phyloP scores from a whole-genome alignment of 2,888 invertebrate species.

The Scaeva pyrastri region DNA sequence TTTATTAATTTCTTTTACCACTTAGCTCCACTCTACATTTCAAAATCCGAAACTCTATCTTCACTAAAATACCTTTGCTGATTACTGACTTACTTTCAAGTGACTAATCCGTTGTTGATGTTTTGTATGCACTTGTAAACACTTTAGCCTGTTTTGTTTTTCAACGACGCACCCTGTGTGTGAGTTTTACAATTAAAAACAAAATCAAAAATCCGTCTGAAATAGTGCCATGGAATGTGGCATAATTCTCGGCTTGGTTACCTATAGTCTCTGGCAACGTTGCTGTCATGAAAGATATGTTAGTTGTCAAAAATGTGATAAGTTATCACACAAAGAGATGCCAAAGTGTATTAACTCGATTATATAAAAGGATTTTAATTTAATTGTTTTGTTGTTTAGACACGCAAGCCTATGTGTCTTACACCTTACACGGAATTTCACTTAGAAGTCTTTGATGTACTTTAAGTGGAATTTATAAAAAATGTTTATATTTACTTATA shows the following conservation, averaged over 20 bases:
- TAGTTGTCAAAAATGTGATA: conserved; percentile 40
- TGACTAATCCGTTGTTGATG: too few species aligned
- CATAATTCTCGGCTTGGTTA: neutral
- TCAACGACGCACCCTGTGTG: neutral
- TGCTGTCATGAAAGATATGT: conserved; percentile 31
- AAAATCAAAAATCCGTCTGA: neutral
- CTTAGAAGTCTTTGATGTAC: neutral
- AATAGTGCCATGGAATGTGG: neutral
- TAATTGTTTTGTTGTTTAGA: conserved; percentile 39
- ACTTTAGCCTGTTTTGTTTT: too few species aligned
- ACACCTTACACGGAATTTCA: neutral
- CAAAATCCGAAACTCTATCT: too few species aligned
- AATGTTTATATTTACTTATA: too few species aligned
- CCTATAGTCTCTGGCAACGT: neutral
- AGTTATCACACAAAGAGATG: conserved; percentile 36
- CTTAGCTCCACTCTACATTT: too few species aligned
- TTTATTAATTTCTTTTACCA: too few species aligned
- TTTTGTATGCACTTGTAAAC: too few species aligned
- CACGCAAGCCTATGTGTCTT: conserved; percentile 31
- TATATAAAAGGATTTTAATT: conserved; percentile 41
- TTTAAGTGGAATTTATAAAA: neutral
- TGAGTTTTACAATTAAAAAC: neutral
- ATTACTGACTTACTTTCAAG: too few species aligned
- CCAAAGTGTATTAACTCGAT: conserved; percentile 12
- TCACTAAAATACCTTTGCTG: too few species aligned